Percentiles rank a stretch among this genome's conserved stretches.
Conservation (phyloP, 2,113 vertebrate genomes). For the Syngnathus typhle region DNA sequence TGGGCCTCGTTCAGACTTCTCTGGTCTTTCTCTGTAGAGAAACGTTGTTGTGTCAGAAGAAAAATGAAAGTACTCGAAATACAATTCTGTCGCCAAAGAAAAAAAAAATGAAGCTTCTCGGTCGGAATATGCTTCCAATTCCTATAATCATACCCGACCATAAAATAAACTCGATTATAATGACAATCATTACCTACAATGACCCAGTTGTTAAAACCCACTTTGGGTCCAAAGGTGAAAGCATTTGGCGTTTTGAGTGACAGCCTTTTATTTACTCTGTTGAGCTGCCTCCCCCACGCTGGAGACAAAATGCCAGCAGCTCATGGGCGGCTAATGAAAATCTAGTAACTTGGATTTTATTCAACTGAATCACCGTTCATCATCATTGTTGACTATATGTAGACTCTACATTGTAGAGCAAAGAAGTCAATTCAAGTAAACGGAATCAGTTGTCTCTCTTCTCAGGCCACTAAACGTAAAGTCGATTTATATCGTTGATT, state of each 20-base stretch:
- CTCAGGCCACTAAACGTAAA: background rate
- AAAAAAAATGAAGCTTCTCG: background rate
- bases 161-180: background rate
- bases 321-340: conserved; percentile 12
- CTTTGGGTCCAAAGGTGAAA: conserved; percentile 25
- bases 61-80: background rate
- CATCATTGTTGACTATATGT: background rate
- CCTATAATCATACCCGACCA: background rate
- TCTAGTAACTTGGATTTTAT: conserved; percentile 19
- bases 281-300: conserved; percentile 36
- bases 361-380: background rate
- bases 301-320: conserved; percentile 50
- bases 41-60: background rate
- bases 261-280: conserved; percentile 37
- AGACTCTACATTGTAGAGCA: background rate
- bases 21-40: conserved; percentile 18
- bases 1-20: conserved; percentile 47
- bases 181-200: background rate
- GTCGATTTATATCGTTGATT: background rate
- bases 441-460: background rate
- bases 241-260: conserved; percentile 46
- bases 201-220: background rate
- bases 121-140: too few relatives aligned
- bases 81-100: background rate
- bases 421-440: background rate